A percentile compares a stretch with the other conserved stretches of the same genome.
Evolutionary conservation across 2,888 invertebrate species (phyloP).

Genomic region (Amblyjoppa fuscipennis): DNA sequence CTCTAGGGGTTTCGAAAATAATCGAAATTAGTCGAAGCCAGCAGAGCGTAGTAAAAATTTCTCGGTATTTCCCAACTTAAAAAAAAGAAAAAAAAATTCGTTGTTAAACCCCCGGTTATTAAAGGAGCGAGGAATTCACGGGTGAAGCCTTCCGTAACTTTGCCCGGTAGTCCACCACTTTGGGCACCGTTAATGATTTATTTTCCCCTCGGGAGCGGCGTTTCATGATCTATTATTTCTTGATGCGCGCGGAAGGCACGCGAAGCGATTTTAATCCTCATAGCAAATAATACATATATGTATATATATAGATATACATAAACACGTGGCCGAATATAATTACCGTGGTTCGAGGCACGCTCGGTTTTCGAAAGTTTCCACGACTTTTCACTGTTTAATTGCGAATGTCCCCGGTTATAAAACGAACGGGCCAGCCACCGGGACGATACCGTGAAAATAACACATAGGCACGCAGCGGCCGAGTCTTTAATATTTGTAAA

Average conservation of each 20-base stretch:
- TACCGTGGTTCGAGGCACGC: conserved; percentile 23
- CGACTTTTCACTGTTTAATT: conserved; percentile 61
- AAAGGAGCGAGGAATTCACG: conserved; percentile 13
- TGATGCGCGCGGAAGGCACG: conserved; percentile 35
- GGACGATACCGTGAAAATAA: conserved; percentile 41
- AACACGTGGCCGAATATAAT: conserved; percentile 48
- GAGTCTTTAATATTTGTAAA: conserved; percentile 34
- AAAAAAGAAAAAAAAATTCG: neutral
- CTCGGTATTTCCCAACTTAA: conserved; percentile 16
- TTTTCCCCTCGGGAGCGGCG: neutral
- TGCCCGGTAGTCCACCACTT: conserved; percentile 22
- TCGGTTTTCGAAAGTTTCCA: conserved; percentile 53
- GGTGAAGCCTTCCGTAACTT: conserved; percentile 25
- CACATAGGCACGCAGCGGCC: neutral
- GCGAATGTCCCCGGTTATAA: conserved; percentile 57
- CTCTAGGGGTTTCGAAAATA: neutral
- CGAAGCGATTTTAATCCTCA: conserved; percentile 53
- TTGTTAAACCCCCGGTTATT: conserved; percentile 3
- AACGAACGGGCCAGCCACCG: conserved; percentile 12
- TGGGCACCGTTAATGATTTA: conserved; percentile 2
- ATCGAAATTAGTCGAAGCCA: neutral
- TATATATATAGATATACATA: neutral
- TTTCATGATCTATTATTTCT: neutral
- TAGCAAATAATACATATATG: conserved; percentile 34
- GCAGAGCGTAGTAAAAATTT: conserved; percentile 1